phyloP scores from a whole-genome alignment of 1,140 invertebrate species.

The Diprion similis region DNA sequence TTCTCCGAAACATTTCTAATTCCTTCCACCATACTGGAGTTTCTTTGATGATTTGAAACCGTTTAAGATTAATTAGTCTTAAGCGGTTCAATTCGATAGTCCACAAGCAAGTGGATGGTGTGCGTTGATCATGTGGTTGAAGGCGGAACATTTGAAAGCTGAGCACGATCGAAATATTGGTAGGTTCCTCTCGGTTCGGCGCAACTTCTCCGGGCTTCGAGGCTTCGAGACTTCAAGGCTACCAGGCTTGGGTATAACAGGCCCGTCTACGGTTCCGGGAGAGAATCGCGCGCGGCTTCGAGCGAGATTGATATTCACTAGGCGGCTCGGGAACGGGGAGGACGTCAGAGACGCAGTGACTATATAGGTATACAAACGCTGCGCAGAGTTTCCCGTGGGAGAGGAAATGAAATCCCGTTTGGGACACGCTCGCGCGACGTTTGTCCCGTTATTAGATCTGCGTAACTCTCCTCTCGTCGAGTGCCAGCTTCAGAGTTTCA shows the following conservation, averaged over 20 bases:
- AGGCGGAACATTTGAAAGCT: background rate
- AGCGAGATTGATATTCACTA: conserved; percentile 13
- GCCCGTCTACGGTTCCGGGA: background rate
- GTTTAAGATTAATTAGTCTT: too few relatives aligned
- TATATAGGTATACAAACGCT: background rate
- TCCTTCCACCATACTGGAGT: too few relatives aligned
- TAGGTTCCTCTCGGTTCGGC: background rate
- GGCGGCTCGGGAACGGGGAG: background rate
- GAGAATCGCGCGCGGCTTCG: background rate
- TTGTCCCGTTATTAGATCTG: conserved; percentile 48
- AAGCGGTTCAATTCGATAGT: too few relatives aligned
- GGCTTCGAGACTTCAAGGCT: conserved; percentile 2
- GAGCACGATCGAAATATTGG: conserved; percentile 7
- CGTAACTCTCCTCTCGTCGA: conserved; percentile 37
- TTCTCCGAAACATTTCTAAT: too few relatives aligned
- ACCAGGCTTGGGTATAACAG: background rate
- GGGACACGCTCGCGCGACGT: conserved; percentile 42
- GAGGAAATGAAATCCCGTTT: conserved; percentile 47
- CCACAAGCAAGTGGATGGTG: too few relatives aligned
- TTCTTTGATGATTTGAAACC: too few relatives aligned
- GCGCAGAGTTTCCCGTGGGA: conserved; percentile 22
- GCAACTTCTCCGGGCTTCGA: background rate
- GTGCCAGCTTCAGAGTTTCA: conserved; percentile 19
- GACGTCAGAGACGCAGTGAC: conserved; percentile 19
- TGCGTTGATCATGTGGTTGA: too few relatives aligned